Conservation (phyloP, 35 echinoderm and acorn worm species). For the Chiridota heheva region DNA sequence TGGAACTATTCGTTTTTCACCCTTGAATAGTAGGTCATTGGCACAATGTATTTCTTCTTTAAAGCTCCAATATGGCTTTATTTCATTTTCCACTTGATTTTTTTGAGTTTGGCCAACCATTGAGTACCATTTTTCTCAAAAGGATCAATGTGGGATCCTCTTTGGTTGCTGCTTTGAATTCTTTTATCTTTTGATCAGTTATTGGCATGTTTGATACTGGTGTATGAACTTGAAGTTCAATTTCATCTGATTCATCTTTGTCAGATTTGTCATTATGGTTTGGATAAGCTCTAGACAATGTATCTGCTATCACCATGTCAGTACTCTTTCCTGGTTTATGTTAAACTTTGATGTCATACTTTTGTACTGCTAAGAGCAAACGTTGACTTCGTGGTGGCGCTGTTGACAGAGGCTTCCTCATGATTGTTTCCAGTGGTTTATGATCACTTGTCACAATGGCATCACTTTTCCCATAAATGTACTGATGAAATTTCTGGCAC, state of each 20-base stretch:
- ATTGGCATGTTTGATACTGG: no score
- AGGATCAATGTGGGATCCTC: no score
- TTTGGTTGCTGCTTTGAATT: no score
- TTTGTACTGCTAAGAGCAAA: conserved; percentile 38
- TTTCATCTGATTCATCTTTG: no score
- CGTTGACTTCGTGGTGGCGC: conserved; percentile 36
- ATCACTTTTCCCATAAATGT: conserved; percentile 23
- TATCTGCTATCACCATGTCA: no score
- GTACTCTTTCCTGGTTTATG: no score
- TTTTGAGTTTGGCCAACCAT: conserved; percentile 68
- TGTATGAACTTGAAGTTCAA: conserved; percentile 2
- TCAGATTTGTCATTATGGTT: no score
- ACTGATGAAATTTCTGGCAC: conserved; percentile 16
- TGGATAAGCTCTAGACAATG: no score
- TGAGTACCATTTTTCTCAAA: no score
- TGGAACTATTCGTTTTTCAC: conserved; percentile 62
- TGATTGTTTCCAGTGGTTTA: conserved; percentile 36
- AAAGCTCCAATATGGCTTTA: conserved; percentile 57
- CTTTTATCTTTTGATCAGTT: no score
- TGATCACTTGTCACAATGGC: conserved; percentile 15
- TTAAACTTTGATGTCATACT: conserved; percentile 38
- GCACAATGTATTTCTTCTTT: conserved; percentile 61
- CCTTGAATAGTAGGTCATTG: conserved; percentile 67
- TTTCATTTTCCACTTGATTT: conserved; percentile 3
- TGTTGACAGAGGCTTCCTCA: conserved; percentile 13